Evolutionary conservation across 2,113 vertebrate species (phyloP).

Genomic region (Lynx canadensis): DNA sequence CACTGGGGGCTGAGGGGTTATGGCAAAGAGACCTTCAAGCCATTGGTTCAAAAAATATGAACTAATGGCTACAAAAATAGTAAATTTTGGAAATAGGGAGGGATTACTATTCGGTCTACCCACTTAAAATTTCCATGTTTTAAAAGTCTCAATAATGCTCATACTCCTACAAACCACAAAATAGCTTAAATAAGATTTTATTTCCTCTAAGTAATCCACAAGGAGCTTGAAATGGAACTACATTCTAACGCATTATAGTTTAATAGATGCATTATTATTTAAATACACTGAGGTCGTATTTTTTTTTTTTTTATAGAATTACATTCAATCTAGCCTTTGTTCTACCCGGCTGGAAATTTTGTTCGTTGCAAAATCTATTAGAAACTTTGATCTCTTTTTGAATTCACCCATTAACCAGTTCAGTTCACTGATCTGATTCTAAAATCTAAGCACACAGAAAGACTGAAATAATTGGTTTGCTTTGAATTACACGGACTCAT

Average conservation of each 20-base stretch:
- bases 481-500: conserved; percentile 20
- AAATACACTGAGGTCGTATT: not conserved
- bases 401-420: conserved; percentile 30
- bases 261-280: conserved; percentile 28
- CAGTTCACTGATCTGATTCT: conserved; percentile 54
- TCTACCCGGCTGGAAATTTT: conserved; percentile 23
- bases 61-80: not conserved
- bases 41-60: not conserved
- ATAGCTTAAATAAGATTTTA: conserved; percentile 17
- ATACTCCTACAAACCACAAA: conserved; percentile 5
- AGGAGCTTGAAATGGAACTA: not conserved
- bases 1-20: not conserved
- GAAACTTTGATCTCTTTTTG: conserved; percentile 40
- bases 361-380: conserved; percentile 51
- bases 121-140: not conserved
- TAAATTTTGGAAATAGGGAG: not conserved
- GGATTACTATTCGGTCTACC: not conserved
- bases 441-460: conserved; percentile 6
- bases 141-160: not conserved
- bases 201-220: conserved; percentile 20
- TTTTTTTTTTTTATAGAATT: conserved; percentile 23
- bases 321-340: not conserved
- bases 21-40: not conserved
- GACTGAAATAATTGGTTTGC: conserved; percentile 51
- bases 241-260: not conserved